These are phyloP conservation scores for Polyploca ridens DNA, from an alignment of 2,888 invertebrate genomes.

Conservation along the genomic window DNA sequence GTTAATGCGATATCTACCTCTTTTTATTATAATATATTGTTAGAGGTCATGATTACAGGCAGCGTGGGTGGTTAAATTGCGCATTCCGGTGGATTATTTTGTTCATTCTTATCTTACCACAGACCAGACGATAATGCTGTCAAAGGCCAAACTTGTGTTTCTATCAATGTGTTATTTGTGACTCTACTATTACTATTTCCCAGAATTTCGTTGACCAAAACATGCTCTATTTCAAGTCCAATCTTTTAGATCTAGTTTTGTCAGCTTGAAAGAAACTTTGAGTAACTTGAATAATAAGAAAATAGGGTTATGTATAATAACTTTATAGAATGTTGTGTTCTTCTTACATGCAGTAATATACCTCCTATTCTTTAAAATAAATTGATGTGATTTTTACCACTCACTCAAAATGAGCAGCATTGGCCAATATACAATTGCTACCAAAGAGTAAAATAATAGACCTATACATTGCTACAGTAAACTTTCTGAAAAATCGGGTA, in stretches of 20 bases:
- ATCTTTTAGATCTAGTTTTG: too few species aligned
- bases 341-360: too few species aligned
- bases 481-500: not conserved
- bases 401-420: not conserved
- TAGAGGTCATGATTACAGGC: constrained; percentile 1
- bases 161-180: not conserved
- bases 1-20: too few species aligned
- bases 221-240: not conserved
- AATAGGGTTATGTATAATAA: too few species aligned
- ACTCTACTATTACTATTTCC: not conserved
- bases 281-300: too few species aligned
- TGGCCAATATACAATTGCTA: not conserved
- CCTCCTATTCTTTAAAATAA: too few species aligned
- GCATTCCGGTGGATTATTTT: not conserved
- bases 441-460: too few species aligned
- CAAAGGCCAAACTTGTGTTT: constrained; percentile 5
- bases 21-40: not conserved
- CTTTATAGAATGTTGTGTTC: too few species aligned
- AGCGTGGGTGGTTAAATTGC: not conserved
- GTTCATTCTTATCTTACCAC: not conserved
- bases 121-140: not conserved
- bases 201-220: not conserved
- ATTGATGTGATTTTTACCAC: too few species aligned
- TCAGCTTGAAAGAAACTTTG: too few species aligned
- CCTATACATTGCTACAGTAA: too few species aligned